Base-by-base conservation (phyloP, 1,140 invertebrate species). In the Adelges cooleyi region DNA sequence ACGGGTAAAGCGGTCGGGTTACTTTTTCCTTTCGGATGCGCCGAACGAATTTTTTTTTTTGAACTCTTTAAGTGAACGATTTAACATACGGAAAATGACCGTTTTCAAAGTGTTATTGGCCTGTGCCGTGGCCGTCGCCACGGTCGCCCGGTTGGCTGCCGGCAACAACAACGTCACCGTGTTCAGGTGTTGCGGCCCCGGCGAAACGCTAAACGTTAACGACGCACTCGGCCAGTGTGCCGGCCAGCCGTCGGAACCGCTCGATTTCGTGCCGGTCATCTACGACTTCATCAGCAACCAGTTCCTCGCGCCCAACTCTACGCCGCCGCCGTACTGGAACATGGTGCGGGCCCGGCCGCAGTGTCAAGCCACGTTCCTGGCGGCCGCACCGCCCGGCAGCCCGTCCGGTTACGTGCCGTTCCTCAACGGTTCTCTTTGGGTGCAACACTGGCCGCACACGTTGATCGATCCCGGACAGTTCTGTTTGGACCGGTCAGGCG, bases 361-460 rank as follows among this genome's bases (percentile, higher is more conserved):
- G 15, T 66, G 18, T 66, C 66, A 2, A 11, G 25, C n/a, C 18
- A 20, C 33, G 38, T 46, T 62, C 17, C 17, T 46, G 11, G 8
- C 29, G 9, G 66, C 62, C 44, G 48, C 72, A 54, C n/a, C 70
- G 71, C 65, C 68, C 59, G 67, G 71, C 69, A 25, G 27, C 36
- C 20, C 65, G 1, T 66, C 73, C 68, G 69, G 74, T 65, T 70
- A 71, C 53, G 68, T 76, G 49, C 69, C 82, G 1, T 77, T 82
- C 17, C 80, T 80, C 17, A 80, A 79, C 69, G 84, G 83, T 0
- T 78, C 77, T 0, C 72, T 80, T 17, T 73, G 77, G 44, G 66
- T 81, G 33, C 73, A 80, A 0, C 73, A 78, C 33, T 73, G 22
- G 40, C 15, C 69, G 6, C 66, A 40, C 0, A 33, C 67, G 5